Evolutionary conservation across 2,888 invertebrate genomes (phyloP), one percentile per base, ranked within the genome.

Genomic region (Amphimallon solstitiale): DNA sequence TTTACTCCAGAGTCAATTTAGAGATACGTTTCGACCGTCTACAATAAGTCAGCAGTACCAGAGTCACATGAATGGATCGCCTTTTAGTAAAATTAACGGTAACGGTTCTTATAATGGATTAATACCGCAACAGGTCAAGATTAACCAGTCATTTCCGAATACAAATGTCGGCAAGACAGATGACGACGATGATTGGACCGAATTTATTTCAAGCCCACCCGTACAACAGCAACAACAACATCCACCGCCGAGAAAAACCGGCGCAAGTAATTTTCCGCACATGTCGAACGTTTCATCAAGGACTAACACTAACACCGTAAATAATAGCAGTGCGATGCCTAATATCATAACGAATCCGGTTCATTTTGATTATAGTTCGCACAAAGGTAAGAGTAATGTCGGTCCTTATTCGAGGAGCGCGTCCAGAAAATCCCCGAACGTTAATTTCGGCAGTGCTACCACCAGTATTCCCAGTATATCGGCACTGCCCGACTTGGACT

Each of bases 101-200:
- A 60, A 65, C n/a, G 40, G 49, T 43, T 34, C 35, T n/a, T 52
- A 43, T 40, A 45, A 43, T n/a, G 51, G 43, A 15, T 7, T 34
- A 15, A 17, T 56, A 60, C 12, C 61, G 14, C 59, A 51, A 40
- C 56, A 29, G 29, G 52, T 19, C 17, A 46, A 12, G 54, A 72
- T 69, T 21, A 56, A 43, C 38, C 59, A 23, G 35, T 19, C 49
- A 37, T 23, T 35, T 14, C 66, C 54, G n/a, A 38, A 29, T 34
- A 15, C 52, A 19, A 51, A 37, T 37, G 12, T 62, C 34, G 12
- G 52, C 19, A 52, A 59, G 35, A 48, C 43, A 61, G 38, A 71
- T 17, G 80, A 81, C 37, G 86, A 86, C 21, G 86, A 85, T 64
- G 86, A 86, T 70, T 86, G 86, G 86, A 84, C 84, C 2, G 86